A percentile compares a stretch with the other conserved stretches of the same genome.
Evolutionary conservation across 2,888 invertebrate genomes (phyloP).

Genomic region (Argyresthia goedartella): DNA sequence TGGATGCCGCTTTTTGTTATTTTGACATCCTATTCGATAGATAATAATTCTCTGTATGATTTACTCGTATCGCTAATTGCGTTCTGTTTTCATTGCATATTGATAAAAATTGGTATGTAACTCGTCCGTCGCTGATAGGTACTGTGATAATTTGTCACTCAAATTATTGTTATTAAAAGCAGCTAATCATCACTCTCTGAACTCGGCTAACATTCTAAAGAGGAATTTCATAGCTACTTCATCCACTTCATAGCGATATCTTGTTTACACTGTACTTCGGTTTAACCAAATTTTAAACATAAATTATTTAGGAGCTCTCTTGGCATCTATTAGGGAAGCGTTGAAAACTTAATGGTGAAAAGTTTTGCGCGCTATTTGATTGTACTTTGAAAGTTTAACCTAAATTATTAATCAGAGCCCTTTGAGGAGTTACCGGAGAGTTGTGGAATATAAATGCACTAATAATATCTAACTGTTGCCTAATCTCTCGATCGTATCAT

Average conservation of each 20-base stretch:
- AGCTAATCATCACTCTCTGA: no score
- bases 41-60: neutral
- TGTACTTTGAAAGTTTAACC: neutral
- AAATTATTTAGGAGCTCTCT: neutral
- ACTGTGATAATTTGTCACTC: no score
- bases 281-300: no score
- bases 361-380: constrained; percentile 1
- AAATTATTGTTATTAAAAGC: no score
- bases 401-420: constrained; percentile 3
- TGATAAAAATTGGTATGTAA: neutral
- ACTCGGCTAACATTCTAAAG: no score
- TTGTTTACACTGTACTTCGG: no score
- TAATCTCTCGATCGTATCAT: no score
- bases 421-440: neutral
- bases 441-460: neutral
- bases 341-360: neutral
- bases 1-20: constrained; percentile 25
- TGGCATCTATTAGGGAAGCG: neutral
- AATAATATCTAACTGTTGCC: no score
- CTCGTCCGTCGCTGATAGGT: neutral
- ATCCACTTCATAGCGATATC: no score
- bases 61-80: neutral
- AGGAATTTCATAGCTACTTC: no score
- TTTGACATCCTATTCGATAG: neutral
- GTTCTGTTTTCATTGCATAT: neutral